Conservation (phyloP, 2,797 vertebrate species). For the Paratrypauchen microcephalus region DNA sequence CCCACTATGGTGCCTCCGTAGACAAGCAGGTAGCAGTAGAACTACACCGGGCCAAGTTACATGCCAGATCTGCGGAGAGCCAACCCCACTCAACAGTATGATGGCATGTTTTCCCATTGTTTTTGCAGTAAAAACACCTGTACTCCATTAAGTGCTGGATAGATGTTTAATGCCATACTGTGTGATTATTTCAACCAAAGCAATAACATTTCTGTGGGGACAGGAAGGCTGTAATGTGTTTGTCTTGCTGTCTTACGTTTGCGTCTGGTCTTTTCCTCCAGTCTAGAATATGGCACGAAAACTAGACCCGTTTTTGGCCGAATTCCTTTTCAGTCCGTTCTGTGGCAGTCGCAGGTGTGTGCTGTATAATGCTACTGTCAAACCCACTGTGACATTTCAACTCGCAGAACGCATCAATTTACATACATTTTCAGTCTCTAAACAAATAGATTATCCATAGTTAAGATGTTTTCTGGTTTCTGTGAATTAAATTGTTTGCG, state of each 20-base stretch:
- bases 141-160: not conserved
- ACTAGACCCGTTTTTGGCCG: not conserved
- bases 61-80: too few species aligned
- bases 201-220: not conserved
- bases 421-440: constrained; percentile 5
- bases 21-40: too few species aligned
- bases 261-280: too few species aligned
- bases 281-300: not conserved
- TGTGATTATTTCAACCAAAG: not conserved
- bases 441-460: not conserved
- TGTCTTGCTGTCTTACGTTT: too few species aligned
- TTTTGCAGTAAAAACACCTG: not conserved
- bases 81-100: too few species aligned
- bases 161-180: not conserved
- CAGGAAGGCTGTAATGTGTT: not conserved
- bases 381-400: constrained; percentile 1
- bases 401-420: constrained; percentile 4
- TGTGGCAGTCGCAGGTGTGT: constrained; percentile 7
- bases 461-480: not conserved
- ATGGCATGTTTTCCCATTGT: too few species aligned
- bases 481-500: not conserved
- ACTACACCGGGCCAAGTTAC: too few species aligned
- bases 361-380: not conserved
- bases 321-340: not conserved
- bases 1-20: too few species aligned